phyloP scores from a whole-genome alignment of 2,113 vertebrate genomes.

The Sander lucioperca region DNA sequence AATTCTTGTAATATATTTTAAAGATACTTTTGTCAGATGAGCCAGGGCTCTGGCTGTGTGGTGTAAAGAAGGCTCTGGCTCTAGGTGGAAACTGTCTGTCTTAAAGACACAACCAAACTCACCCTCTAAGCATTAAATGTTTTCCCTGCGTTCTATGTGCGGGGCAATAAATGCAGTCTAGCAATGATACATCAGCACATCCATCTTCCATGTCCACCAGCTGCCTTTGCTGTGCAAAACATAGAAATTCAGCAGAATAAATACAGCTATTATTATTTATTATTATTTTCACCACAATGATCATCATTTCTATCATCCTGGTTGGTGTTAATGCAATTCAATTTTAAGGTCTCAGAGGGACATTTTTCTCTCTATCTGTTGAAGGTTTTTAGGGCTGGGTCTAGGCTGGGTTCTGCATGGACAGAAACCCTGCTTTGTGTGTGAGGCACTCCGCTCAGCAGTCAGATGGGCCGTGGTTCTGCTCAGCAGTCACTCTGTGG shows the following conservation, averaged over 20 bases:
- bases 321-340: slow-evolving; percentile 81
- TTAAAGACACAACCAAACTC: slow-evolving; percentile 63
- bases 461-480: slow-evolving; percentile 78
- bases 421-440: slow-evolving; percentile 88
- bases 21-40: slow-evolving; percentile 39
- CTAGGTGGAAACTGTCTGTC: slow-evolving; percentile 46
- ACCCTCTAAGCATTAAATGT: slow-evolving; percentile 30
- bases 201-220: slow-evolving; percentile 90
- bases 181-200: slow-evolving; percentile 79
- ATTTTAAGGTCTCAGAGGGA: slow-evolving; percentile 87
- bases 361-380: slow-evolving; percentile 75
- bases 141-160: slow-evolving; percentile 60
- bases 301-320: slow-evolving; percentile 58
- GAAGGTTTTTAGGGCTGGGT: slow-evolving; percentile 27
- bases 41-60: slow-evolving; percentile 5
- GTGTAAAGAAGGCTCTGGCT: neutral
- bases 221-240: slow-evolving; percentile 99
- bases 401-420: slow-evolving; percentile 51
- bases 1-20: slow-evolving; percentile 44
- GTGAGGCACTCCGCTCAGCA: slow-evolving; percentile 92
- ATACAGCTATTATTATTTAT: slow-evolving; percentile 89
- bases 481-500: slow-evolving; percentile 77
- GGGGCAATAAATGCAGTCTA: slow-evolving; percentile 56
- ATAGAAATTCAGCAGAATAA: slow-evolving; percentile 95
- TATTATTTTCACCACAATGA: slow-evolving; percentile 86